These are phyloP conservation scores for Actinernus sp. DNA, from an alignment of 92 coral and sea anemone genomes.

Conservation along the genomic window DNA sequence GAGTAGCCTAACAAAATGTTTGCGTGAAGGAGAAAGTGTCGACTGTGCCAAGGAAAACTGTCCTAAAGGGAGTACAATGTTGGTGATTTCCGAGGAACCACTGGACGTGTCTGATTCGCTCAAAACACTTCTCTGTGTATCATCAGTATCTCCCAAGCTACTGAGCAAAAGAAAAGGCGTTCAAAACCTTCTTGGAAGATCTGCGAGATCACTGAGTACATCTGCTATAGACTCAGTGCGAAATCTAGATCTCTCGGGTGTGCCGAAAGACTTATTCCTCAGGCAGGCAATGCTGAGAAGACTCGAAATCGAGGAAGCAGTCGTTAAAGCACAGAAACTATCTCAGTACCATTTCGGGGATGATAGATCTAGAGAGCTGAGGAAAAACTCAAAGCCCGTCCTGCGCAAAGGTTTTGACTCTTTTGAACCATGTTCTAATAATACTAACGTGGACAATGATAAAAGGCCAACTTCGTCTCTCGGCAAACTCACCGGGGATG, in stretches of 20 bases:
- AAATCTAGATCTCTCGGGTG: too few relatives aligned
- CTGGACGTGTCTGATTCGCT: too few relatives aligned
- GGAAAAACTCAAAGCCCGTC: background rate
- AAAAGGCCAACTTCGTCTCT: background rate
- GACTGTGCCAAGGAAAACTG: too few relatives aligned
- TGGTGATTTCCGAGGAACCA: too few relatives aligned
- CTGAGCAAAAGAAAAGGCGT: background rate
- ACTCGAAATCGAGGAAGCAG: constrained; percentile 39
- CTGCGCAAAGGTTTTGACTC: background rate
- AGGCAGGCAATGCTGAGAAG: constrained; percentile 37
- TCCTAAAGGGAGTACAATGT: too few relatives aligned
- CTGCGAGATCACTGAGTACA: background rate
- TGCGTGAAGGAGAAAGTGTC: too few relatives aligned
- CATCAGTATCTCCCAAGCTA: background rate
- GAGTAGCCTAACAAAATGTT: too few relatives aligned
- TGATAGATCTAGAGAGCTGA: background rate
- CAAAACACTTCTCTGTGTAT: too few relatives aligned
- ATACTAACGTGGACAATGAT: background rate
- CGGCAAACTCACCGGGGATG: background rate
- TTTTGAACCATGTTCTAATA: too few relatives aligned
- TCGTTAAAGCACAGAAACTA: constrained; percentile 20
- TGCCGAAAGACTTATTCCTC: constrained; percentile 13
- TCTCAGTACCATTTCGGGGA: constrained; percentile 54
- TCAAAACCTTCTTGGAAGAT: background rate
- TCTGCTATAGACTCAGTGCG: background rate